Evolutionary conservation across 2,888 invertebrate species (phyloP), one percentile per base, ranked within the genome.

Genomic region (Sipha maydis): DNA sequence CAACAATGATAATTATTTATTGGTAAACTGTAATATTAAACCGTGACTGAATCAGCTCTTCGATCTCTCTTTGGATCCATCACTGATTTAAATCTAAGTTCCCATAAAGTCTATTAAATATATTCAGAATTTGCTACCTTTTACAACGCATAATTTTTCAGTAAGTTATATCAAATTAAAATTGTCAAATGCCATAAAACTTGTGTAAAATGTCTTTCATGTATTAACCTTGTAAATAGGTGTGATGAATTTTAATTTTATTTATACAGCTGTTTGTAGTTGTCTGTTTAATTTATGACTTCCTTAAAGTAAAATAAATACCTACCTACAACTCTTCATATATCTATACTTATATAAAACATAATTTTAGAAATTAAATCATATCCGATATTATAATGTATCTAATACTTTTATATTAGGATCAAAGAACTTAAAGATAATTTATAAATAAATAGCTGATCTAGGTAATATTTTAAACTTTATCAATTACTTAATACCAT

Each of bases 251-350:
- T 56, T 3, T 67, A 21, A 0, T 28, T 28, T 28, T 21, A 76
- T 84, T 76, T 67, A 25, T 76, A 28, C 76, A 77, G 41, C 41
- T 85, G 76, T 4, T 61, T 25, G 3, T 25, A 76, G 76, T 38
- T 75, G 21, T 67, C 31, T 67, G 67, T 84, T 56, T 56, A 34
- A 28, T 73, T 83, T 71, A 83, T 73, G 25, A 56, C 38, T 56
- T 75, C 28, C 75, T 84, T 61, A 1, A 76, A 61, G 38, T 28
- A 84, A 84, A 41, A 83, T 61, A 61, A 21, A 61, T 61, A 61
- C 3, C 21, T 61, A 61, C 3, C 21, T 61, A 4, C 61, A 14
- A 61, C 25, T 21, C 61, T 19, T 56, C 7, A 25, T 21, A 21
- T 21, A 61, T 14, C 11, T 25, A 4, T 31, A 28, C 9, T 2